Conservation (phyloP, 2,797 vertebrate species). For the Sebastes aleutianus region DNA sequence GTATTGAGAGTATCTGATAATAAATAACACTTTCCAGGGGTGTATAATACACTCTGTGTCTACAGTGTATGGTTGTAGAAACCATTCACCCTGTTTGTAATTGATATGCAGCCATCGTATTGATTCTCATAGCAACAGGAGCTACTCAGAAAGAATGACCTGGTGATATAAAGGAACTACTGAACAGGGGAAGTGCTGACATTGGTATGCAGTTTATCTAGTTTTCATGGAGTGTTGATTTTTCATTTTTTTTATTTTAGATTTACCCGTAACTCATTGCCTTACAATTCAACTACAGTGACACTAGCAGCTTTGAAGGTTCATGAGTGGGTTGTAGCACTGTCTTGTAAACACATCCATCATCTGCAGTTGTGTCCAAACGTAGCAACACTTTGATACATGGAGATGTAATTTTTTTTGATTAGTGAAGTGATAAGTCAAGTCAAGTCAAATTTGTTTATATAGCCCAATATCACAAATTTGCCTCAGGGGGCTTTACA, state of each 20-base stretch:
- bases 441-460: not conserved
- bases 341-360: not conserved
- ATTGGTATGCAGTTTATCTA: not conserved
- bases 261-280: not conserved
- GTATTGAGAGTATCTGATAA: not conserved
- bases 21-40: not conserved
- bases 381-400: not conserved
- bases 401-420: not conserved
- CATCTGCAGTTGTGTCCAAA: not conserved
- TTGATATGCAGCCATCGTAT: constrained; percentile 55
- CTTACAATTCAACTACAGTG: not conserved
- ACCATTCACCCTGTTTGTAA: constrained; percentile 18
- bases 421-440: not conserved
- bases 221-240: not conserved
- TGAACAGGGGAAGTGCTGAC: not conserved
- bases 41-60: not conserved
- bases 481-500: too few relatives aligned
- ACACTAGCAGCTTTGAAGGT: not conserved
- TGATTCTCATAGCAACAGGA: constrained; percentile 59
- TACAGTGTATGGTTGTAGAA: not conserved
- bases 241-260: not conserved
- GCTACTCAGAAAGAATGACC: constrained; percentile 34
- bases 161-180: constrained; percentile 1
- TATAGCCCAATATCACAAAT: not conserved
- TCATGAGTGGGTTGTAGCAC: not conserved